These are phyloP conservation scores for Holacanthus passer DNA, from an alignment of 2,113 vertebrate species.

Conservation along the genomic window DNA sequence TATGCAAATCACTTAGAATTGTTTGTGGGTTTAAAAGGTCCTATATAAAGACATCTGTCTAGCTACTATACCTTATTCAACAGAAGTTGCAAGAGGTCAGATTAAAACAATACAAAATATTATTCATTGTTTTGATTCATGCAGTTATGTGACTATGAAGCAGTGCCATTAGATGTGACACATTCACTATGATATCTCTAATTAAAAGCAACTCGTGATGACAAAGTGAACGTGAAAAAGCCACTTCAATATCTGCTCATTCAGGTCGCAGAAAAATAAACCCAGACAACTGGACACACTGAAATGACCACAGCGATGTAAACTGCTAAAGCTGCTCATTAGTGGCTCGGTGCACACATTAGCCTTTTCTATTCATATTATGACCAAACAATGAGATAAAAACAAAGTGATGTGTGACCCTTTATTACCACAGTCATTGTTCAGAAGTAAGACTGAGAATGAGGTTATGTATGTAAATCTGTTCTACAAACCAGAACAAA, in stretches of 20 bases:
- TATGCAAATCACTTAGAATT: neutral
- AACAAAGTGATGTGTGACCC: conserved; percentile 1
- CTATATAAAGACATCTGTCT: neutral
- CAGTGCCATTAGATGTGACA: no score
- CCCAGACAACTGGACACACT: neutral
- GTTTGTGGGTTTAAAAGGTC: no score
- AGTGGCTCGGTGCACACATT: neutral
- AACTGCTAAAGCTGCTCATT: neutral
- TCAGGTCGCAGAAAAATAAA: neutral
- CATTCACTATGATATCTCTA: neutral
- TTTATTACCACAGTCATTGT: conserved; percentile 63
- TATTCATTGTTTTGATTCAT: neutral
- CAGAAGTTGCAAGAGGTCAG: neutral
- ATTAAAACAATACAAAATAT: neutral
- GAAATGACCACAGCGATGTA: neutral
- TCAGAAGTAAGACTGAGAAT: conserved; percentile 62
- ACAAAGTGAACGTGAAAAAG: no score
- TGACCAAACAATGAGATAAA: conserved; percentile 9
- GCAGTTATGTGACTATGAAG: neutral
- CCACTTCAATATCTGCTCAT: neutral
- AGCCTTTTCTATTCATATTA: neutral
- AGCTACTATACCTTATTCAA: neutral
- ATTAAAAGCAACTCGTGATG: neutral
- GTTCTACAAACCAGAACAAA: conserved; percentile 64
- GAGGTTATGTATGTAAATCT: conserved; percentile 23